Evolutionary conservation across 2,797 vertebrate genomes (phyloP), one percentile per base, ranked within the genome.

Genomic region (Nannoperca australis): DNA sequence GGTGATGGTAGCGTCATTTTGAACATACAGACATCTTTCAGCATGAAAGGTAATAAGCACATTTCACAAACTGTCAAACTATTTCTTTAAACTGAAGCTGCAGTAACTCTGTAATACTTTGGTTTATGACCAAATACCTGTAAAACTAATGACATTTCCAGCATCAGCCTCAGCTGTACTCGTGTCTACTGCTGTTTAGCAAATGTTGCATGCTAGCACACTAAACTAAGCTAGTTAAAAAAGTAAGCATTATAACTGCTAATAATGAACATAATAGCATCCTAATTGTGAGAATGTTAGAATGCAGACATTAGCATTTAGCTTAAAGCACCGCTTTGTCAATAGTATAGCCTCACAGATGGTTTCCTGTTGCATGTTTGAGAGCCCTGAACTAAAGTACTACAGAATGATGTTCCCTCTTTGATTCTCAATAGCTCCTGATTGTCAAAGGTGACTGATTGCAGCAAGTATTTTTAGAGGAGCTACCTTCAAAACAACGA

Each of bases 391-490:
- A 20, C 34, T 12, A 5, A 7, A 47, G 38, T 44, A 17, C 3
- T 3, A 24, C n/a, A 60, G 7, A 61, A 22, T 70, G 24, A 30
- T 14, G 27, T 3, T n/a, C 0, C 4, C 1, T 51, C 18, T 83
- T 63, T 54, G 6, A 67, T 66, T 73, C 36, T 77, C 71, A 77
- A 85, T 71, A 63, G 61, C 34, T 20, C 8, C 45, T 88, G 82
- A 90, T 88, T 90, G 65, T 60, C 61, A 85, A 85, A 81, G 49
- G 69, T 76, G 32, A 44, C 70, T 84, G 77, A 88, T 87, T 87
- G 84, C 56, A 76, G 14, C 5, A 13, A 3, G 20, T 32, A 5
- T 4, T 22, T 15, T 20, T 6, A 63, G 17, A 49, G 49, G 36
- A 47, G 36, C 51, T 22, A 10, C 18, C 27, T 32, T 70, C 14